Conservation (phyloP, 2,797 vertebrate species). For the Fratercula arctica region DNA sequence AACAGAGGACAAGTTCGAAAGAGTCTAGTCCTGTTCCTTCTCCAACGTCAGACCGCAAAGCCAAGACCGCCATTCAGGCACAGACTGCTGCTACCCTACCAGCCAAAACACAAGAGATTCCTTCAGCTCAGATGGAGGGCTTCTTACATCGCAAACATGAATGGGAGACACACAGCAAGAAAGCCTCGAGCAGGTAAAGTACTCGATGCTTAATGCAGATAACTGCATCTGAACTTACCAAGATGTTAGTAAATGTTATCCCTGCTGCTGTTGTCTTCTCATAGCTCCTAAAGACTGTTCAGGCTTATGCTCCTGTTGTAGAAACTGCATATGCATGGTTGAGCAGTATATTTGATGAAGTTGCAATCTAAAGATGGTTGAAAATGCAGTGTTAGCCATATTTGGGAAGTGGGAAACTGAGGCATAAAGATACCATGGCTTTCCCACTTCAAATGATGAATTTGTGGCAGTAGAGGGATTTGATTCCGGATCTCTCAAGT, state of each 20-base stretch:
- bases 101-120: constrained; percentile 84
- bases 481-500: constrained; percentile 27
- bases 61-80: constrained; percentile 83
- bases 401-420: not conserved
- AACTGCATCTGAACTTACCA: not conserved
- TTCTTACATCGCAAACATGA: constrained; percentile 94
- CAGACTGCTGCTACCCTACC: constrained; percentile 89
- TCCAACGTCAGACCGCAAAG: constrained; percentile 85
- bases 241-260: not conserved
- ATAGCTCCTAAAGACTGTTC: not conserved
- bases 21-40: constrained; percentile 90
- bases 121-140: constrained; percentile 88
- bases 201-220: fast-evolving
- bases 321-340: not conserved
- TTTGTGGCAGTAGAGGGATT: constrained; percentile 40
- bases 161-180: constrained; percentile 96
- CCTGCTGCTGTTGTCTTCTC: not conserved
- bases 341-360: not conserved
- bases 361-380: not conserved
- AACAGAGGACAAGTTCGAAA: constrained; percentile 83
- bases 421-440: not conserved
- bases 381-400: not conserved
- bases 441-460: not conserved
- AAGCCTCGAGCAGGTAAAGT: constrained; percentile 93
- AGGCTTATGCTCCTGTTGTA: not conserved